phyloP scores from a whole-genome alignment of 2,888 invertebrate species.

The Argyresthia albistria region DNA sequence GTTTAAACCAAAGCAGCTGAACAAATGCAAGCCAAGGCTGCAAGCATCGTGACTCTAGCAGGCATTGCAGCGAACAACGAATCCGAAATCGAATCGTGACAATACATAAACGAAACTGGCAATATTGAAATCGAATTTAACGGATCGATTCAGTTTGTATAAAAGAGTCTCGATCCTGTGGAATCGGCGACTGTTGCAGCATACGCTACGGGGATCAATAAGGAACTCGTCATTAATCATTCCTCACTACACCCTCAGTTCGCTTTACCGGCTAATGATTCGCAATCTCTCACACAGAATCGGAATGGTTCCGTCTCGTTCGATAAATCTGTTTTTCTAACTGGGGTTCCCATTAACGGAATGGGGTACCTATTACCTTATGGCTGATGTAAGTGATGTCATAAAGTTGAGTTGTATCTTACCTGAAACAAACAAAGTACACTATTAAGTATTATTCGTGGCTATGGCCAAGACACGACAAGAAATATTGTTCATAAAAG shows the following conservation, averaged over 20 bases:
- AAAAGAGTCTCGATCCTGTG: neutral
- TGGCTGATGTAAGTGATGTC: no score
- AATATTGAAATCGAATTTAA: neutral
- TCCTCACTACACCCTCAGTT: constrained; percentile 14
- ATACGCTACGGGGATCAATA: constrained; percentile 5
- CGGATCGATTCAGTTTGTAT: neutral
- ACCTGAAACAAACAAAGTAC: no score
- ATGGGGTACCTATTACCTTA: no score
- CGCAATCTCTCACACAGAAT: neutral
- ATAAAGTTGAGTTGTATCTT: no score
- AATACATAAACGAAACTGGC: neutral
- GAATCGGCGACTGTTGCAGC: neutral
- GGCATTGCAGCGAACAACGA: constrained; percentile 2
- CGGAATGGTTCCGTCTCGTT: neutral
- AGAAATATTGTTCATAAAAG: no score
- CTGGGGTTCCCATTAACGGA: no score
- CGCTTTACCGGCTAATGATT: neutral
- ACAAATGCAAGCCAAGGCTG: constrained; percentile 39
- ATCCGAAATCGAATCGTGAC: neutral
- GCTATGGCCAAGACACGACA: no score
- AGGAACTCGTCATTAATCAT: constrained; percentile 31
- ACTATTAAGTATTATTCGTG: no score
- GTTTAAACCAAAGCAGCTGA: constrained; percentile 28
- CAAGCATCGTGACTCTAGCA: constrained; percentile 2
- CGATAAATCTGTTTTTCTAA: neutral